Evolutionary conservation across 2,888 invertebrate genomes (phyloP).

Genomic region (Hoplodrina blanda): DNA sequence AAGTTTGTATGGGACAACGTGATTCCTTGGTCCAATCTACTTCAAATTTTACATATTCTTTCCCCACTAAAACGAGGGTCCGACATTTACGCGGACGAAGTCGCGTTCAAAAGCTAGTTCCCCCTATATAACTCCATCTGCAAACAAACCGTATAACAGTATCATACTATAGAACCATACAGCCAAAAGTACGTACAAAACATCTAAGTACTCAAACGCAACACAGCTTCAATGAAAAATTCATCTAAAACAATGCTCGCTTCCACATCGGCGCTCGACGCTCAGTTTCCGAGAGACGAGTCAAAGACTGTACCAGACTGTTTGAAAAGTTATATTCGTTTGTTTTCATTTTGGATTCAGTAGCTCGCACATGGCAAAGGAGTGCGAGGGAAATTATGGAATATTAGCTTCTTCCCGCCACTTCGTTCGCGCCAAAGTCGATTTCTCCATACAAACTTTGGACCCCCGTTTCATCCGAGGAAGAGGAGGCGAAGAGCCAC

Average conservation of each 20-base stretch:
- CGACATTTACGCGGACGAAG: too few relatives aligned
- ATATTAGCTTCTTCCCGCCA: not conserved
- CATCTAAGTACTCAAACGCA: not conserved
- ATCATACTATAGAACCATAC: not conserved
- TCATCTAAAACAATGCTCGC: slow-evolving; percentile 17
- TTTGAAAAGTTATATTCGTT: slow-evolving; percentile 46
- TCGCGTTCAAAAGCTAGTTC: too few relatives aligned
- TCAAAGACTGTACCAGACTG: slow-evolving; percentile 51
- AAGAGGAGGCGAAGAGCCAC: too few relatives aligned
- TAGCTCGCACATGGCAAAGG: slow-evolving; percentile 18
- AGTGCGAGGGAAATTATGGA: slow-evolving; percentile 12
- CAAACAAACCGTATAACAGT: too few relatives aligned
- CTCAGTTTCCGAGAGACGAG: slow-evolving; percentile 59
- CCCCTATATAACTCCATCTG: too few relatives aligned
- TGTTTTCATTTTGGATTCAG: slow-evolving; percentile 42
- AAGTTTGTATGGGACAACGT: too few relatives aligned
- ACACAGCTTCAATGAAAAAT: slow-evolving; percentile 20
- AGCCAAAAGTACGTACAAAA: slow-evolving; percentile 1
- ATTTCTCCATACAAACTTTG: too few relatives aligned
- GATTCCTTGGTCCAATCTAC: too few relatives aligned
- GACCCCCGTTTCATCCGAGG: too few relatives aligned
- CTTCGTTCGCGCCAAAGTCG: not conserved
- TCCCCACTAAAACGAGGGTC: too few relatives aligned
- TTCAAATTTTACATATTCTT: too few relatives aligned
- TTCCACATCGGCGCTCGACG: slow-evolving; percentile 33